These are phyloP conservation scores for Clarias batrachus DNA, from an alignment of 2,113 vertebrate species.

Conservation along the genomic window DNA sequence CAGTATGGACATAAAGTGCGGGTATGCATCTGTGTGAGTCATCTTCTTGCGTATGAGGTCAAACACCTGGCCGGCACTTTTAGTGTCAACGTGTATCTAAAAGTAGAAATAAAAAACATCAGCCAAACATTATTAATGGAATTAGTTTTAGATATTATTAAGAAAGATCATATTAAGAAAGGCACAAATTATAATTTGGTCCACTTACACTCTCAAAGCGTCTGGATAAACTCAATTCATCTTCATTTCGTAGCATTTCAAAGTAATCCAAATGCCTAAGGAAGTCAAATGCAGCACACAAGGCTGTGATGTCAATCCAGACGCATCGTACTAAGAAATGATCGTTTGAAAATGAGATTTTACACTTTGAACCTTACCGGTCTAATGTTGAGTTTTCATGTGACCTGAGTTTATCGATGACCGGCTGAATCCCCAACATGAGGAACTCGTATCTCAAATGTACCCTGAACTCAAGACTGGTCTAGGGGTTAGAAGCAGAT, in stretches of 20 bases:
- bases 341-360: background rate
- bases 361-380: constrained; percentile 74
- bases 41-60: constrained; percentile 94
- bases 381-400: constrained; percentile 97
- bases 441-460: constrained; percentile 97
- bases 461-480: constrained; percentile 96
- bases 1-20: constrained; percentile 97
- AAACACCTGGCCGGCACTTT: constrained; percentile 96
- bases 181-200: background rate
- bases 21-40: constrained; percentile 93
- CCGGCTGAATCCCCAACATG: constrained; percentile 97
- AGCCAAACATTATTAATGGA: background rate
- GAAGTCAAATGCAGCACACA: constrained; percentile 18
- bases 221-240: constrained; percentile 94
- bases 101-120: constrained; percentile 15
- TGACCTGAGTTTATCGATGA: constrained; percentile 94
- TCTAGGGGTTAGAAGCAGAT: constrained; percentile 65
- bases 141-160: no score
- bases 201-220: constrained; percentile 87
- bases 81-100: constrained; percentile 95
- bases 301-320: background rate
- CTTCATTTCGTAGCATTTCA: constrained; percentile 97
- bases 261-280: constrained; percentile 98
- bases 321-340: background rate
- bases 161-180: background rate